Percentiles rank a stretch among this genome's conserved stretches.
phyloP scores from a whole-genome alignment of 1,140 invertebrate genomes.

The Melipona quadrifasciata region DNA sequence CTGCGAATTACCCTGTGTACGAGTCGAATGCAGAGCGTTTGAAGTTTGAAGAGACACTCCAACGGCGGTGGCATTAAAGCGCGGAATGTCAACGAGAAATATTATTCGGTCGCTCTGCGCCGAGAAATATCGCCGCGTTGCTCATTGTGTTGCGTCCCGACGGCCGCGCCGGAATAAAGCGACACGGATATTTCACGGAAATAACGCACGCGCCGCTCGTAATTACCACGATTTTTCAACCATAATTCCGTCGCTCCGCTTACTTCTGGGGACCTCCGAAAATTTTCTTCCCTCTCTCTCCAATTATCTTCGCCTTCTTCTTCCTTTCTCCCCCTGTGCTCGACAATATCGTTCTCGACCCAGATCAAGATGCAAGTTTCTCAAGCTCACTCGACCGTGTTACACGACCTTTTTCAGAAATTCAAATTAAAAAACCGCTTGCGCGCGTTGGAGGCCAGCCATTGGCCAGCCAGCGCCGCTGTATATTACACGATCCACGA shows the following conservation, averaged over 20 bases:
- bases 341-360: slow-evolving; percentile 5
- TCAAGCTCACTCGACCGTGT: not conserved
- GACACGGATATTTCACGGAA: not conserved
- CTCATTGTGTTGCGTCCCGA: not conserved
- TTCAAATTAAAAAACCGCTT: not conserved
- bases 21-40: not conserved
- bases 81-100: slow-evolving; percentile 11
- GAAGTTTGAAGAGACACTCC: slow-evolving; percentile 5
- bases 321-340: not conserved
- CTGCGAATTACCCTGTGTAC: not conserved
- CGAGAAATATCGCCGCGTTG: slow-evolving; percentile 11
- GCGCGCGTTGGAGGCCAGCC: not conserved
- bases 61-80: not conserved
- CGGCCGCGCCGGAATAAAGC: not conserved
- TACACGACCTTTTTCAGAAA: slow-evolving; percentile 3
- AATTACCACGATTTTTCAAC: slow-evolving; percentile 27
- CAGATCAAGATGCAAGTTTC: not conserved
- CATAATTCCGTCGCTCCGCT: not conserved
- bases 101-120: not conserved
- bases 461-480: not conserved
- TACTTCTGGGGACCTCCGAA: not conserved
- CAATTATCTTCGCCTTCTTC: too few species aligned
- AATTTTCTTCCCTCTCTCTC: not conserved
- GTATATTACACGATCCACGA: not conserved
- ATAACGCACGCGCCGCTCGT: not conserved